phyloP scores from a whole-genome alignment of 2,888 invertebrate genomes.

The Alsophila aescularia region DNA sequence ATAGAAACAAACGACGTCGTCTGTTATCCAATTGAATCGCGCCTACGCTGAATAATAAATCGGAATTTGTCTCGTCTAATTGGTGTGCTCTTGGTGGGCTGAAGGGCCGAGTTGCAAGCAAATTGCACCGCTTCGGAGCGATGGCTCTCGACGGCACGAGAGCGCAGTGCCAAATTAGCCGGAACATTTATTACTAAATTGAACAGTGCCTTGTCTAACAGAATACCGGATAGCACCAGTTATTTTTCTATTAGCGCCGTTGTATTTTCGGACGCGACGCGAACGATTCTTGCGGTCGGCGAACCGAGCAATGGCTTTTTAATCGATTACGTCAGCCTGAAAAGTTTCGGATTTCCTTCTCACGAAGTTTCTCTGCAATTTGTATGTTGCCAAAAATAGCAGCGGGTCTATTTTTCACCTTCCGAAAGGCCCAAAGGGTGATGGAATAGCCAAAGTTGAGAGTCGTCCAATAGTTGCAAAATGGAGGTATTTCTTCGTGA shows the following conservation, averaged over 20 bases:
- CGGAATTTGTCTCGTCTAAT: constrained; percentile 73
- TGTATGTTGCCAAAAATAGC: constrained; percentile 24
- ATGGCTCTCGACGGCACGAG: constrained; percentile 56
- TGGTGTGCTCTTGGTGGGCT: constrained; percentile 64
- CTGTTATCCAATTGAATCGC: constrained; percentile 64
- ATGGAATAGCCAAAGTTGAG: constrained; percentile 5
- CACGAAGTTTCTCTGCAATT: constrained; percentile 25
- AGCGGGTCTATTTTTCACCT: constrained; percentile 12
- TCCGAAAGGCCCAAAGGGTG: constrained; percentile 12
- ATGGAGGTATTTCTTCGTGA: constrained; percentile 24
- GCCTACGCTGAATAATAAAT: constrained; percentile 69
- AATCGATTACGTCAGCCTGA: constrained; percentile 38
- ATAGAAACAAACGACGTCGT: constrained; percentile 49
- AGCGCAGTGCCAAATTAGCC: constrained; percentile 65
- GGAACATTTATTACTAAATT: constrained; percentile 68
- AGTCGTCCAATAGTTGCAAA: constrained; percentile 25
- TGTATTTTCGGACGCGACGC: constrained; percentile 40
- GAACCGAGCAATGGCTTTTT: constrained; percentile 42
- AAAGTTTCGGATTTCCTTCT: constrained; percentile 33
- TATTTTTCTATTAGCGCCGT: constrained; percentile 40
- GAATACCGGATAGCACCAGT: constrained; percentile 36
- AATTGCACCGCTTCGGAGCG: constrained; percentile 68
- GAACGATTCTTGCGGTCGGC: constrained; percentile 40
- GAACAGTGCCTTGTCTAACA: constrained; percentile 59
- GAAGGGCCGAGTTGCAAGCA: constrained; percentile 61